Evolutionary conservation across 2,113 vertebrate species (phyloP).

Genomic region (Taurulus bubalis): DNA sequence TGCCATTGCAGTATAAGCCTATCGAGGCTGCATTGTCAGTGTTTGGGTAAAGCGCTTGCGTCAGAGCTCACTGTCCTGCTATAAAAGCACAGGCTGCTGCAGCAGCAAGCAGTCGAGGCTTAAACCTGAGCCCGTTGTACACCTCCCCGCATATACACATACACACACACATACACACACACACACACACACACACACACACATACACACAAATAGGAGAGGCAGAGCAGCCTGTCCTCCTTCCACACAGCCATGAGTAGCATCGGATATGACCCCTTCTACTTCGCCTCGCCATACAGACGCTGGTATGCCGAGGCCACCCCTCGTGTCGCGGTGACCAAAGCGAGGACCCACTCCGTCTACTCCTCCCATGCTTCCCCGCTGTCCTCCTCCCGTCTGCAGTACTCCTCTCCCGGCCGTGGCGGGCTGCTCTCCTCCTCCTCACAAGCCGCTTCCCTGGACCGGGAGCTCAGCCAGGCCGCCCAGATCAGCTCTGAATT

Average conservation of each 20-base stretch:
- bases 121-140: conserved; percentile 61
- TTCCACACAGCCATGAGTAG: conserved; percentile 76
- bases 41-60: conserved; percentile 74
- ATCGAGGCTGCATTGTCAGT: conserved; percentile 78
- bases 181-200: conserved; percentile 37
- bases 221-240: conserved; percentile 63
- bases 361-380: conserved; percentile 76
- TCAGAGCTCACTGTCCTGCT: conserved; percentile 73
- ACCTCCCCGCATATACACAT: conserved; percentile 42
- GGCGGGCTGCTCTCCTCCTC: conserved; percentile 69
- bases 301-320: conserved; percentile 85
- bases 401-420: conserved; percentile 77
- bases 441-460: conserved; percentile 59
- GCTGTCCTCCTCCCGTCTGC: conserved; percentile 70
- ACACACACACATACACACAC: conserved; percentile 12
- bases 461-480: conserved; percentile 83
- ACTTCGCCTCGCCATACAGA: conserved; percentile 85
- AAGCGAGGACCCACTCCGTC: conserved; percentile 76
- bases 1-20: conserved; percentile 65
- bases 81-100: conserved; percentile 80
- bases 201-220: conserved; percentile 57
- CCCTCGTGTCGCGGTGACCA: conserved; percentile 68
- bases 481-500: conserved; percentile 77
- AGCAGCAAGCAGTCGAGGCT: conserved; percentile 75
- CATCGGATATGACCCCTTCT: conserved; percentile 81